Evolutionary conservation across 2,113 vertebrate genomes (phyloP).

Genomic region (Emberiza fucata): DNA sequence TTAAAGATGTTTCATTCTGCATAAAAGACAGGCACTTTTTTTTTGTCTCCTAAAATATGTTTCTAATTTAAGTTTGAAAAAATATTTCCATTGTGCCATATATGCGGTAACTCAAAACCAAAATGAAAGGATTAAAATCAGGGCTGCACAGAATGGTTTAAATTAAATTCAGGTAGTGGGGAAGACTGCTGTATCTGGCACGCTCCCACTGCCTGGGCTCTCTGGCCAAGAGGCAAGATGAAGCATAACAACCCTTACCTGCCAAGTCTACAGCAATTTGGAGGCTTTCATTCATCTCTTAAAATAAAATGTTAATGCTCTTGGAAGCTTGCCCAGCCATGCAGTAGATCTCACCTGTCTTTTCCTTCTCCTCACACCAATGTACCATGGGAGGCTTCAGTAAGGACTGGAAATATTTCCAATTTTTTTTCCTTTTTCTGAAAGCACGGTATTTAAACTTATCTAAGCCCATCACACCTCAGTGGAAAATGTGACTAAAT

Average conservation of each 20-base stretch:
- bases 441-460: background rate
- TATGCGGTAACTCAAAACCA: conserved; percentile 79
- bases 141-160: conserved; percentile 77
- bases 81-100: conserved; percentile 81
- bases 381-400: background rate
- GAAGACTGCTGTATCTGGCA: conserved; percentile 68
- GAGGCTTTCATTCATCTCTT: conserved; percentile 40
- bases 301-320: conserved; percentile 32
- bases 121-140: conserved; percentile 80
- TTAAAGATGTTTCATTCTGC: conserved; percentile 70
- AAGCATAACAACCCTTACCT: conserved; percentile 59
- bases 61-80: conserved; percentile 80
- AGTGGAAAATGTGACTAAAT: background rate
- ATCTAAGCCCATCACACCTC: background rate
- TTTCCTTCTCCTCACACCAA: background rate
- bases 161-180: conserved; percentile 82
- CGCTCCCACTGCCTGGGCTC: conserved; percentile 44
- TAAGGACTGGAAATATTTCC: background rate
- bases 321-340: conserved; percentile 33
- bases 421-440: background rate
- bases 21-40: conserved; percentile 44
- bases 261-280: conserved; percentile 50
- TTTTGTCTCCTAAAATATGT: conserved; percentile 71
- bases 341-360: conserved; percentile 45
- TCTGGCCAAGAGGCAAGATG: conserved; percentile 64